Percentiles rank a stretch among this genome's conserved stretches.
phyloP scores from a whole-genome alignment of 2,113 vertebrate species.

The Pomatorhinus ruficollis region DNA sequence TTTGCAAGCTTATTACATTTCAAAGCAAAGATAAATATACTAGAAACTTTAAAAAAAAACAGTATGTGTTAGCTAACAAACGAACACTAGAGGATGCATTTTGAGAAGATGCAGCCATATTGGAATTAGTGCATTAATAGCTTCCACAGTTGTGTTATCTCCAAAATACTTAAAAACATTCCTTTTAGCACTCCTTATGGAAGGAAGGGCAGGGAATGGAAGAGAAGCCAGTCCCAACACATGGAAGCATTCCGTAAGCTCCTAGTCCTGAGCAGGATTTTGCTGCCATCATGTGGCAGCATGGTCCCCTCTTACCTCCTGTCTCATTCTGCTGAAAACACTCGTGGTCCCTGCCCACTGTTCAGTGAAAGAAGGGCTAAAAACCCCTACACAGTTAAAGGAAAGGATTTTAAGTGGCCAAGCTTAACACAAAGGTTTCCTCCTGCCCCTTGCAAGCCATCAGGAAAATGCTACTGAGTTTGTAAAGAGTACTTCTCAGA shows the following conservation, averaged over 20 bases:
- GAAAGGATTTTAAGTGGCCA: not conserved
- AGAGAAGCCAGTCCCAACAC: not conserved
- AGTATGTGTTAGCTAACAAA: not conserved
- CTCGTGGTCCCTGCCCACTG: accelerated
- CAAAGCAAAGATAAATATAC: not conserved
- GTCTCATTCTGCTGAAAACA: not conserved
- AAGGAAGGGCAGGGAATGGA: not conserved
- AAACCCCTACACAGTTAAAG: not conserved
- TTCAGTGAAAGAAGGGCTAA: not conserved
- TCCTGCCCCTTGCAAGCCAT: not conserved
- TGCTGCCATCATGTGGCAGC: conserved; percentile 71
- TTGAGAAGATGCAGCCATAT: not conserved
- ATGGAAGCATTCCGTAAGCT: not conserved
- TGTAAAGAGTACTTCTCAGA: not conserved
- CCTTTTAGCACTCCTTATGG: not conserved
- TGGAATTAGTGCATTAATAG: not conserved
- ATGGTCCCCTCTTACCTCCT: accelerated
- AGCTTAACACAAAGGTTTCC: not conserved
- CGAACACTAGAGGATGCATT: not conserved
- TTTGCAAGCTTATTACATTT: not conserved
- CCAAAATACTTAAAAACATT: not conserved
- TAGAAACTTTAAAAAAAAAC: not conserved
- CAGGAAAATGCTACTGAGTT: not conserved
- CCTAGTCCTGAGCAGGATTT: not conserved
- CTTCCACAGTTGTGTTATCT: not conserved